Evolutionary conservation across 2,797 vertebrate species (phyloP).

Genomic region (Agapornis canus): DNA sequence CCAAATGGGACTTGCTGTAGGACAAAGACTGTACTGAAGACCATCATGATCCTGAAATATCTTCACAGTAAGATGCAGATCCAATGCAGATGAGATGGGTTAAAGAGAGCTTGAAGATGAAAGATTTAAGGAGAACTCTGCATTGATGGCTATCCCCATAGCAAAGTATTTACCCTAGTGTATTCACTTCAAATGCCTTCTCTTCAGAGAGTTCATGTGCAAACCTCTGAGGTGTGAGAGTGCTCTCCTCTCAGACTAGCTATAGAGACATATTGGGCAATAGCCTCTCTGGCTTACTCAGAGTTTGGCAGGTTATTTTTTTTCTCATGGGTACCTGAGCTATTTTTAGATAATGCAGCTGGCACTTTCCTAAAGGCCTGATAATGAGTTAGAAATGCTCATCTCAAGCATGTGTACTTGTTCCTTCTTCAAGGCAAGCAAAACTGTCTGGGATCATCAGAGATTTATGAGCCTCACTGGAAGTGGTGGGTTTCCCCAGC

Average conservation of each 20-base stretch:
- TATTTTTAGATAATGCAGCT: conserved; percentile 49
- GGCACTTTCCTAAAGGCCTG: not conserved
- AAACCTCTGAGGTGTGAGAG: not conserved
- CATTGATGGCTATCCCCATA: not conserved
- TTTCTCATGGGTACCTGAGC: conserved; percentile 16
- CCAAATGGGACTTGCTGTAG: not conserved
- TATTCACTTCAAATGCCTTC: not conserved
- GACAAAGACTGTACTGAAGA: not conserved
- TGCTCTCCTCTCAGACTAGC: not conserved
- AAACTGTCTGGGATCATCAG: not conserved
- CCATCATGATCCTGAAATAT: not conserved
- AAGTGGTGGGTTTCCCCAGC: not conserved
- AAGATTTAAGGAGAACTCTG: not conserved
- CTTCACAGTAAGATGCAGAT: not conserved
- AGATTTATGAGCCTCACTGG: conserved; percentile 27
- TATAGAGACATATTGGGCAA: not conserved
- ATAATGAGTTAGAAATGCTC: conserved; percentile 43
- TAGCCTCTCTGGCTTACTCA: not conserved
- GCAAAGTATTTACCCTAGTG: not conserved
- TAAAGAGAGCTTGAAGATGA: not conserved
- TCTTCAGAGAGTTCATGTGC: not conserved
- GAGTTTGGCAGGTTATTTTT: conserved; percentile 28
- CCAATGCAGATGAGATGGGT: not conserved
- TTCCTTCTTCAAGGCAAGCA: conserved; percentile 36
- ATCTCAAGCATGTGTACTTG: not conserved